Percentiles rank a stretch among this genome's conserved stretches.
These are phyloP conservation scores for Stratiomys singularior DNA, from an alignment of 2,888 invertebrate species.

Conservation along the genomic window DNA sequence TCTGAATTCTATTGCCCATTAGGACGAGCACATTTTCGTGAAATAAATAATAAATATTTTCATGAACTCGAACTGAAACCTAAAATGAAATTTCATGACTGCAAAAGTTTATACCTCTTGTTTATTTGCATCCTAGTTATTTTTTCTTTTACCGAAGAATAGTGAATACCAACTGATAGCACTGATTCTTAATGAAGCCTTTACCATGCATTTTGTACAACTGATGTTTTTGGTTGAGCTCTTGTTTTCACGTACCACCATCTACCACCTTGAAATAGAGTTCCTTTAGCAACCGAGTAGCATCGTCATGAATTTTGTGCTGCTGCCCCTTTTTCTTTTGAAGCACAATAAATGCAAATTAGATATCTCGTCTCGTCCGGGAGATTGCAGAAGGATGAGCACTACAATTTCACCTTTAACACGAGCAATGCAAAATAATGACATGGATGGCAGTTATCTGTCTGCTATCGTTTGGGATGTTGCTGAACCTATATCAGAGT, in stretches of 20 bases:
- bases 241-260: neutral
- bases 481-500: conserved; percentile 25
- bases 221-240: neutral
- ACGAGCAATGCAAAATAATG: conserved; percentile 27
- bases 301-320: conserved; percentile 23
- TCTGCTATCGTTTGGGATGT: conserved; percentile 45
- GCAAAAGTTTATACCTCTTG: neutral
- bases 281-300: neutral
- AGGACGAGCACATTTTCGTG: too few species aligned
- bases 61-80: neutral
- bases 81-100: conserved; percentile 2
- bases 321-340: conserved; percentile 24
- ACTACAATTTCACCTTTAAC: conserved; percentile 45
- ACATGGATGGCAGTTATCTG: conserved; percentile 47
- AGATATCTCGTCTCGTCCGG: conserved; percentile 45
- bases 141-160: neutral
- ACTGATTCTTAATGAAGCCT: neutral
- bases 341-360: conserved; percentile 52
- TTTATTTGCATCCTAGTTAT: neutral
- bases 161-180: neutral
- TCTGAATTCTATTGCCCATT: too few species aligned
- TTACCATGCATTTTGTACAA: neutral
- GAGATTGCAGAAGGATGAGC: conserved; percentile 20
- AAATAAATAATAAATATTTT: too few species aligned
- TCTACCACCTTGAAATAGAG: neutral